Percentiles rank a stretch among this genome's conserved stretches.
phyloP scores from a whole-genome alignment of 2,797 vertebrate species.

The Syngnathus acus region DNA sequence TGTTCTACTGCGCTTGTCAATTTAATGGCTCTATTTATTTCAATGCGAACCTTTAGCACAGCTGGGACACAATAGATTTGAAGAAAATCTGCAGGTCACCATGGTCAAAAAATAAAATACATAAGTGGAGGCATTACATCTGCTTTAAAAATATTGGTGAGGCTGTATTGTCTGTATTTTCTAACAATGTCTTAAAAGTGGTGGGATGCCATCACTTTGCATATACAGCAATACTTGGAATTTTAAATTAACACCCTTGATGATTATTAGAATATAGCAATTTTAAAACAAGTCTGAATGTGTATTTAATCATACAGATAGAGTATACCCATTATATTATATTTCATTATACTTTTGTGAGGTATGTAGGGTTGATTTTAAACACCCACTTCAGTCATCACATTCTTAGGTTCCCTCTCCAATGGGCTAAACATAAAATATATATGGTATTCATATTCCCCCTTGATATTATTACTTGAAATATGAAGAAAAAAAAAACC shows the following conservation, averaged over 20 bases:
- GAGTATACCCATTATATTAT: background rate
- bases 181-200: background rate
- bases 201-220: background rate
- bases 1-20: no score
- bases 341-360: background rate
- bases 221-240: background rate
- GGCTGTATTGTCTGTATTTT: background rate
- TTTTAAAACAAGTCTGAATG: background rate
- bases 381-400: background rate
- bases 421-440: background rate
- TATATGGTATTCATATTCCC: background rate
- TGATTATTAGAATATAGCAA: background rate
- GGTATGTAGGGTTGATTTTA: background rate
- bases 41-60: no score
- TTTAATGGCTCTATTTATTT: no score
- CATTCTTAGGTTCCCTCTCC: background rate
- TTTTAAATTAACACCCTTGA: background rate
- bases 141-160: no score
- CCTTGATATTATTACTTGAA: no score
- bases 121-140: no score
- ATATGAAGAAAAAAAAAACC: background rate
- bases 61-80: no score
- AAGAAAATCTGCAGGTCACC: no score
- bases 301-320: background rate
- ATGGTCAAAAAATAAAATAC: no score